phyloP scores from a whole-genome alignment of 2,797 vertebrate species.

The Phoebastria nigripes region DNA sequence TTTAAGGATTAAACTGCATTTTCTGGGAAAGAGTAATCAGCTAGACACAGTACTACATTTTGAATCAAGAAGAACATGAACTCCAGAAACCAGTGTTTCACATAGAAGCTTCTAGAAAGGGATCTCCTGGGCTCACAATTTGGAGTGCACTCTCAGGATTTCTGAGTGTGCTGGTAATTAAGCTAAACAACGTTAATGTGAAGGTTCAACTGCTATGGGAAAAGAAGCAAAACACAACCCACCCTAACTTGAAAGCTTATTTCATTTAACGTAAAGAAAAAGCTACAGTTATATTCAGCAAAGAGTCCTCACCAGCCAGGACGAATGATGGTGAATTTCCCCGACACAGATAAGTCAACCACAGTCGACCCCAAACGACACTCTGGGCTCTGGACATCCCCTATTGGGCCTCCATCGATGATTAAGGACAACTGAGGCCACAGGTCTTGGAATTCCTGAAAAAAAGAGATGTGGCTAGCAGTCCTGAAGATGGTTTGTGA shows the following conservation, averaged over 20 bases:
- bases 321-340: constrained; percentile 87
- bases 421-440: constrained; percentile 89
- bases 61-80: neutral
- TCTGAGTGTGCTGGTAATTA: neutral
- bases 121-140: neutral
- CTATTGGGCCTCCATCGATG: constrained; percentile 88
- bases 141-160: neutral
- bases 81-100: neutral
- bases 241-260: neutral
- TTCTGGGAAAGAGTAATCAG: neutral
- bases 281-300: neutral
- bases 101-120: neutral
- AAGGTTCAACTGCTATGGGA: neutral
- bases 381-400: constrained; percentile 77
- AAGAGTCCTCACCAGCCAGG: constrained; percentile 84
- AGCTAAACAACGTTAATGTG: neutral
- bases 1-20: neutral
- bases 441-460: constrained; percentile 91
- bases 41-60: neutral
- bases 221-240: neutral
- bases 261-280: neutral
- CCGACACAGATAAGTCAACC: constrained; percentile 84
- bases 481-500: neutral
- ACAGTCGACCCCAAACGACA: constrained; percentile 92
- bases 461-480: neutral